Evolutionary conservation across 1,140 invertebrate species (phyloP), one percentile per base, ranked within the genome.

Genomic region (Cydia amplana): DNA sequence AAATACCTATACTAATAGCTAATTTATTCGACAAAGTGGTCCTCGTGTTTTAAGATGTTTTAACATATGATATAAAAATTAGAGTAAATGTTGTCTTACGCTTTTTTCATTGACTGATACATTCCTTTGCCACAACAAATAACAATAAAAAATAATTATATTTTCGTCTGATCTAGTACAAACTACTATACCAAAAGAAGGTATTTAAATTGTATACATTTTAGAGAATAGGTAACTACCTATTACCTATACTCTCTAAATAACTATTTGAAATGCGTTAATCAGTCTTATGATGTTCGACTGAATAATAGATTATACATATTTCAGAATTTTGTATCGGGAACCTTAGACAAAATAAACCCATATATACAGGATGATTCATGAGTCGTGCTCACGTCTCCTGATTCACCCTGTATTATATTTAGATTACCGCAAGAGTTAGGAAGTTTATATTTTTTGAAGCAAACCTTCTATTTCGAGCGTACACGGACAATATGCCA

Each of bases 401-500:
- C n/a, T n/a, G n/a, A n/a, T n/a, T n/a, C n/a, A n/a, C n/a, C n/a
- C n/a, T 1, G 1, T 55, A 55, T 20, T 10, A 23, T 60, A 23
- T 23, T 60, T 60, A 60, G 18, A 60, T 12, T 23, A 60, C 20
- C 20, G 55, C 55, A 60, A 60, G 55, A 60, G 55, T 60, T 60
- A 60, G 55, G 55, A 60, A 60, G 55, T 60, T 60, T 60, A 60
- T 60, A 60, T 60, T 60, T 60, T 60, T 60, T 9, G 0, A 60
- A 60, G 6, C 51, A n/a, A 60, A 23, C 20, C 49, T 23, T 55
- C 51, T 60, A 60, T 60, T 60, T 23, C 55, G 18, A 12, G 55
- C 55, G 5, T 60, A 20, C 51, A 55, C 55, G 55, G 55, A 60
- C 65, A 70, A 70, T 70, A 70, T 60, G 65, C 65, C 65, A 70